A percentile compares a stretch with the other conserved stretches of the same genome.
Conservation (phyloP, 2,113 vertebrate genomes). For the Mustela lutreola region DNA sequence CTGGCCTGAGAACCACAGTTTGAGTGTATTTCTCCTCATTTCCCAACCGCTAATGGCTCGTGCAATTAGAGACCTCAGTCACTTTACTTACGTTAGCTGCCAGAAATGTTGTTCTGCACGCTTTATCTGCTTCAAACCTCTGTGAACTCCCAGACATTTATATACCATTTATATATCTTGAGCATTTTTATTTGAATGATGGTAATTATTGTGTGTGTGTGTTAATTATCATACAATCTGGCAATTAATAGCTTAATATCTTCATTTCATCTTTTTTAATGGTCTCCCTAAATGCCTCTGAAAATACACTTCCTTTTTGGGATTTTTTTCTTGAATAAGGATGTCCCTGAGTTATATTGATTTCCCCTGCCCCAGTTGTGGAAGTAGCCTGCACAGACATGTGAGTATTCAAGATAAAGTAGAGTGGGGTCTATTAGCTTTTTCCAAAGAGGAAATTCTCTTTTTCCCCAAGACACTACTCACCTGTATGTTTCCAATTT, state of each 20-base stretch:
- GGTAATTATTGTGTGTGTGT: not conserved
- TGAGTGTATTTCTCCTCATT: not conserved
- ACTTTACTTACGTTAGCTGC: not conserved
- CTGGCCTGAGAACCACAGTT: not conserved
- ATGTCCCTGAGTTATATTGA: not conserved
- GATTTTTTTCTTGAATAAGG: not conserved
- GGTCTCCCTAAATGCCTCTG: not conserved
- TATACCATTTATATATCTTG: not conserved
- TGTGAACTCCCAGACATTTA: not conserved
- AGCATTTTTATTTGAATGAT: not conserved
- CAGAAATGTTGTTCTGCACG: not conserved
- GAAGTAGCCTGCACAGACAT: not conserved
- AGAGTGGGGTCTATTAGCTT: not conserved
- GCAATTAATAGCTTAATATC: not conserved
- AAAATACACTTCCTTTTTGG: not conserved
- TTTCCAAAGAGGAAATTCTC: not conserved
- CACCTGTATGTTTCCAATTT: not conserved
- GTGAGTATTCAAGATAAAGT: not conserved
- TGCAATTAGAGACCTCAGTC: not conserved
- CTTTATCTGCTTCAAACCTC: not conserved
- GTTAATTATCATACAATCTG: not conserved
- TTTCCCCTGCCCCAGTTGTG: not conserved
- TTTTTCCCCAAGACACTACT: not conserved
- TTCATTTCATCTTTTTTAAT: not conserved
- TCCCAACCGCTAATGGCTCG: not conserved